Percentiles rank a stretch among this genome's conserved stretches.
These are phyloP conservation scores for Glomeris marginata DNA, from an alignment of 2,888 invertebrate genomes.

Conservation along the genomic window DNA sequence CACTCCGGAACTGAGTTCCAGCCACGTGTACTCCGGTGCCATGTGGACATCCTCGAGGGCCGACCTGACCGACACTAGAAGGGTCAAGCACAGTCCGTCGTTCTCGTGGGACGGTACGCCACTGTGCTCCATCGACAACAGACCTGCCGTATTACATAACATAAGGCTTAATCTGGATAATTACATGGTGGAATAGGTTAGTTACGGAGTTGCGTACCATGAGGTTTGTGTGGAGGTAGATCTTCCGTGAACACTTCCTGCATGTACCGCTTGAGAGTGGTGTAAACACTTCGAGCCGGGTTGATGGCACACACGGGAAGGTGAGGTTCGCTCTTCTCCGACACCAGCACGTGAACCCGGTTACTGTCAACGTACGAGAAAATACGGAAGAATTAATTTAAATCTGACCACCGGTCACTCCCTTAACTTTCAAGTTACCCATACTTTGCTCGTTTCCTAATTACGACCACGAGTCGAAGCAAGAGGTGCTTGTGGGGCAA, in stretches of 20 bases:
- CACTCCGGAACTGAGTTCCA: slow-evolving; percentile 53
- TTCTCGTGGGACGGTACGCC: slow-evolving; percentile 25
- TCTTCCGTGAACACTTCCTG: slow-evolving; percentile 23
- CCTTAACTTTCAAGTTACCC: too few relatives aligned
- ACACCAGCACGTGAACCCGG: slow-evolving; percentile 65
- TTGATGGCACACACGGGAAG: slow-evolving; percentile 78
- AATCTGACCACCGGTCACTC: too few relatives aligned
- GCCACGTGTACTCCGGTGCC: slow-evolving; percentile 80
- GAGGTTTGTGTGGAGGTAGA: slow-evolving; percentile 12
- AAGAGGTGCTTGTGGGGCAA: slow-evolving; percentile 55
- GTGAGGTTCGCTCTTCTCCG: slow-evolving; percentile 68
- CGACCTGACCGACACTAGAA: slow-evolving; percentile 66
- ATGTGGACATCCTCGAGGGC: slow-evolving; percentile 73
- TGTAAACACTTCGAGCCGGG: slow-evolving; percentile 69
- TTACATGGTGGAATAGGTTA: too few relatives aligned
- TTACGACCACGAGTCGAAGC: slow-evolving; percentile 60
- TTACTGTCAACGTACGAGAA: slow-evolving; percentile 39
- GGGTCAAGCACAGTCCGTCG: slow-evolving; percentile 67
- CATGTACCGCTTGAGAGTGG: slow-evolving; percentile 75
- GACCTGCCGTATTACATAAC: slow-evolving; percentile 6
- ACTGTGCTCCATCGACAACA: slow-evolving; percentile 38
- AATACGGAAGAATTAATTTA: slow-evolving; percentile 8
- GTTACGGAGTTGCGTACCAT: too few relatives aligned
- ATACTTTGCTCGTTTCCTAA: slow-evolving; percentile 59
- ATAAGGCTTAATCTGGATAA: too few relatives aligned